Percentiles rank a stretch among this genome's conserved stretches.
Conservation (phyloP, 2,113 vertebrate species). For the Leucopsar rothschildi region DNA sequence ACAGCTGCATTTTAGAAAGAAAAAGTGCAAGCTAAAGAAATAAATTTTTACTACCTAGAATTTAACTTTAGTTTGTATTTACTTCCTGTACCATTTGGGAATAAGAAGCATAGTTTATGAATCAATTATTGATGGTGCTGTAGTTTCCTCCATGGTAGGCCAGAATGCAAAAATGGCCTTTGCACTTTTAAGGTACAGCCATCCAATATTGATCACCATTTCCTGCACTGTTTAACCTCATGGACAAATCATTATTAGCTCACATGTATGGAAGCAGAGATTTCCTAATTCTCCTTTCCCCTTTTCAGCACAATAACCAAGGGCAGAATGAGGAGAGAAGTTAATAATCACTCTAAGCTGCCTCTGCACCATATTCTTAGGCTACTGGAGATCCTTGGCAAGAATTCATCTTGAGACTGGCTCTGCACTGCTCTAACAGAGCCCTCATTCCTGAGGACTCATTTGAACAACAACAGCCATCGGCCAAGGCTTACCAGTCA, state of each 20-base stretch:
- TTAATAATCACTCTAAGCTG: conserved; percentile 37
- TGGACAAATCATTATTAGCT: conserved; percentile 32
- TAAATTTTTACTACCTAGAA: not conserved
- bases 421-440: not conserved
- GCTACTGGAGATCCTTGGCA: conserved; percentile 35
- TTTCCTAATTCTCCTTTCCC: not conserved
- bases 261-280: not conserved
- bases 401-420: not conserved
- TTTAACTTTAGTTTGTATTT: conserved; percentile 20
- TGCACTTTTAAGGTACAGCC: conserved; percentile 45
- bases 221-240: conserved; percentile 21
- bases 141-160: conserved; percentile 36
- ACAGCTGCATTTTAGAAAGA: conserved; percentile 1
- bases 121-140: conserved; percentile 68
- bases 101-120: conserved; percentile 60
- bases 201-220: conserved; percentile 19
- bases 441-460: not conserved
- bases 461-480: not conserved
- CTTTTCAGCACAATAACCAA: not conserved
- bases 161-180: conserved; percentile 57
- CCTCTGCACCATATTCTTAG: conserved; percentile 38
- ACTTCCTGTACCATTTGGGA: conserved; percentile 54
- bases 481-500: conserved; percentile 5
- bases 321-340: not conserved
- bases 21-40: conserved; percentile 41